Conservation (phyloP, 2,113 vertebrate genomes). For the Sula dactylatra region DNA sequence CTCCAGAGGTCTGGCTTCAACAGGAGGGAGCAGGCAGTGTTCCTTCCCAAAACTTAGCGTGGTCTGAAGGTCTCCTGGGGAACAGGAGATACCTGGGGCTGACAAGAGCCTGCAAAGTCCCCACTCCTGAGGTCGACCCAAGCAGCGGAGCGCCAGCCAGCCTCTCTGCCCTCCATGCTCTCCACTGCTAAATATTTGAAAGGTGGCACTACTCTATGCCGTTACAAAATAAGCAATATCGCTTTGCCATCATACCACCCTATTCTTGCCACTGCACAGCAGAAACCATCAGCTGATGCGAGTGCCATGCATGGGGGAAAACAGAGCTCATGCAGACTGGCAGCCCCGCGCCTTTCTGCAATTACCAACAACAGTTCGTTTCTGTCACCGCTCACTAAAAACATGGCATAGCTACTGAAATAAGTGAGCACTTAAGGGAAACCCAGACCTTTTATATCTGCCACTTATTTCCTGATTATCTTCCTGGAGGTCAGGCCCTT, state of each 20-base stretch:
- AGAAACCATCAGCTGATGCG: neutral
- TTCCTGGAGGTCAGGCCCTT: conserved; percentile 73
- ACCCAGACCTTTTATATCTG: conserved; percentile 68
- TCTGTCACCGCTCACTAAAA: conserved; percentile 28
- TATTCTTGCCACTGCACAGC: rapidly evolving
- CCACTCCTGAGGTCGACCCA: rapidly evolving
- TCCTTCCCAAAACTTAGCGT: neutral
- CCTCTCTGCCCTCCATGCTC: neutral
- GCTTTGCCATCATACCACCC: rapidly evolving
- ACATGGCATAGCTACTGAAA: conserved; percentile 38
- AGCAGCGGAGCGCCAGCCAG: rapidly evolving
- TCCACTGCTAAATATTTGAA: rapidly evolving
- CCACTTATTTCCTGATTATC: conserved; percentile 74
- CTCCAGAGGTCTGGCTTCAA: neutral
- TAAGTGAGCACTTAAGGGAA: conserved; percentile 69
- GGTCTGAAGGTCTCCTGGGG: neutral
- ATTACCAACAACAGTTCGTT: neutral
- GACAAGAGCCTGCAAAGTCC: rapidly evolving
- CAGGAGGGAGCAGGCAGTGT: neutral
- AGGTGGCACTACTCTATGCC: rapidly evolving
- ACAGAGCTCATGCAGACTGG: neutral
- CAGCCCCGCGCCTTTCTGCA: neutral
- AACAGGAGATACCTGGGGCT: neutral
- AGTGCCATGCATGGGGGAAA: neutral
- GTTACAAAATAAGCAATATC: rapidly evolving